These are phyloP conservation scores for Thaumatotibia leucotreta DNA, from an alignment of 1,140 invertebrate species.

Conservation along the genomic window DNA sequence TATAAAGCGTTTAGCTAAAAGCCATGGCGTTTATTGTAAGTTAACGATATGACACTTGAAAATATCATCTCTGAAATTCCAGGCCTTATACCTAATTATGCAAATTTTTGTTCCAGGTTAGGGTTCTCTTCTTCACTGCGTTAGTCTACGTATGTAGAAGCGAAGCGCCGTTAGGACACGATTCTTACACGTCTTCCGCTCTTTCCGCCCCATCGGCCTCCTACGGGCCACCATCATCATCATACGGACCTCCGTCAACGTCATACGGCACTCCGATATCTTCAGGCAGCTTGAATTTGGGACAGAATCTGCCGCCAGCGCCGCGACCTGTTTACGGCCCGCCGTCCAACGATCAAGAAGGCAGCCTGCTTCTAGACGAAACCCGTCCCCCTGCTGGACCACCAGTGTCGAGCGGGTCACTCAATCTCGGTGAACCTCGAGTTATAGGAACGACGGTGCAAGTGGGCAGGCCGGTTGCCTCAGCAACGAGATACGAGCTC, in stretches of 20 bases:
- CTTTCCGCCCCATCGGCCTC: slow-evolving; percentile 48
- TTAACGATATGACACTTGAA: slow-evolving; percentile 24
- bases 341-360: not conserved
- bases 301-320: not conserved
- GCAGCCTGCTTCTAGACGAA: not conserved
- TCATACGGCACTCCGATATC: slow-evolving; percentile 33
- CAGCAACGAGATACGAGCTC: slow-evolving; percentile 55
- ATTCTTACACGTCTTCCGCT: slow-evolving; percentile 54
- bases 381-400: not conserved
- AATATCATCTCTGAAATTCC: not conserved
- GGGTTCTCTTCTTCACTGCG: slow-evolving; percentile 44
- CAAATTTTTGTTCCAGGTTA: slow-evolving; percentile 52
- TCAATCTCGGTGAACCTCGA: slow-evolving; percentile 33
- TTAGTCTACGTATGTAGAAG: slow-evolving; percentile 47
- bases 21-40: slow-evolving; percentile 73
- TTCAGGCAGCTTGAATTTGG: not conserved
- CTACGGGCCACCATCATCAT: slow-evolving; percentile 22
- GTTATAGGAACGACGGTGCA: slow-evolving; percentile 56
- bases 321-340: not conserved
- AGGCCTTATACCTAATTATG: not conserved
- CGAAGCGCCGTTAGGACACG: slow-evolving; percentile 39
- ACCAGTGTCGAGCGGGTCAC: slow-evolving; percentile 24
- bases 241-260: slow-evolving; percentile 46
- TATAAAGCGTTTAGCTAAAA: slow-evolving; percentile 69
- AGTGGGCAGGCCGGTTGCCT: slow-evolving; percentile 39